Conservation (phyloP, 1,140 invertebrate species). For the Hestina assimilis region DNA sequence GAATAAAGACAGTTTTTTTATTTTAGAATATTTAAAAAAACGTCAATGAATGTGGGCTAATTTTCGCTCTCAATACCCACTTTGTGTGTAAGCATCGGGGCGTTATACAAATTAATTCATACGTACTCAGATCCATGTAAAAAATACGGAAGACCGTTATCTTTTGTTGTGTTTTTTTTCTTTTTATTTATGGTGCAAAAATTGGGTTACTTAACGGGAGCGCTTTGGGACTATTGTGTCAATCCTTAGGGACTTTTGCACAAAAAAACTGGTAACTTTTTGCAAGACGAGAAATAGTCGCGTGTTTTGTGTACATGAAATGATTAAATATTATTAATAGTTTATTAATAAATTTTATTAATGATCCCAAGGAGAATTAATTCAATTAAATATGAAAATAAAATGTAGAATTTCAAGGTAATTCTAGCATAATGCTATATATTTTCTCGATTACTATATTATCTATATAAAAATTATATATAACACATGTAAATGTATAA, state of each 20-base stretch:
- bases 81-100: conserved; percentile 71
- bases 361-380: conserved; percentile 30
- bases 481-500: background rate
- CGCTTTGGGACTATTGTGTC: conserved; percentile 49
- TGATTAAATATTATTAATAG: conserved; percentile 52
- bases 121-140: conserved; percentile 44
- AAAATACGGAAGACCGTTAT: conserved; percentile 59
- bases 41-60: conserved; percentile 65
- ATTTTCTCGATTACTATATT: no score
- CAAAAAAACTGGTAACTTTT: conserved; percentile 28
- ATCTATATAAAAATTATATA: background rate
- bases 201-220: conserved; percentile 77
- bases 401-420: background rate
- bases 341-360: conserved; percentile 45
- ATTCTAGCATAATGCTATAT: no score
- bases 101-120: conserved; percentile 75
- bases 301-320: conserved; percentile 29
- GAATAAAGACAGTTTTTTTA: conserved; percentile 30
- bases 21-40: conserved; percentile 42
- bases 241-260: conserved; percentile 34
- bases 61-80: conserved; percentile 73
- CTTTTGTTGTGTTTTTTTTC: conserved; percentile 59
- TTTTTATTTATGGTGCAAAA: conserved; percentile 74
- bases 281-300: conserved; percentile 20
- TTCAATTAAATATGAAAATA: conserved; percentile 2